Conservation (phyloP, 2,797 vertebrate species). For the Xenops minutus region DNA sequence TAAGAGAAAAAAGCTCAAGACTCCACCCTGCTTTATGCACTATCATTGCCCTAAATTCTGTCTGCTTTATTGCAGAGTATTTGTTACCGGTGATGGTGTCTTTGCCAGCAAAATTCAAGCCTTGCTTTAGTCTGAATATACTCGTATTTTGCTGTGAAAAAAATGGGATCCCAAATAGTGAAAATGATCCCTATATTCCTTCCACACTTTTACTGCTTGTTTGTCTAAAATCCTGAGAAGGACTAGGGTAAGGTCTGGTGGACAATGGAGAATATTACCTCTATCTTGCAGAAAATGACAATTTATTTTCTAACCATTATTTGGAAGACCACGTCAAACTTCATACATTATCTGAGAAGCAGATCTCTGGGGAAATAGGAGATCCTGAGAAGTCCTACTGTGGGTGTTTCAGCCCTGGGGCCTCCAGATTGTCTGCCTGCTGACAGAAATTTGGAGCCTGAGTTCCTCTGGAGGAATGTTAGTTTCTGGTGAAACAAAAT, state of each 20-base stretch:
- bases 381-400: background rate
- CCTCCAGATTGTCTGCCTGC: background rate
- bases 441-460: background rate
- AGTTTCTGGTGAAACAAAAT: background rate
- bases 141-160: background rate
- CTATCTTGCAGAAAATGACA: background rate
- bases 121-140: background rate
- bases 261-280: background rate
- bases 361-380: background rate
- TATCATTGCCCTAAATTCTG: background rate
- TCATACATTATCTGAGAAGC: background rate
- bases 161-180: background rate
- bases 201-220: background rate
- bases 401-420: background rate
- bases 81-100: background rate
- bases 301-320: background rate
- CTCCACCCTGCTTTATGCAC: background rate
- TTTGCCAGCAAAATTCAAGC: background rate
- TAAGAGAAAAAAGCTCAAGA: background rate
- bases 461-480: background rate
- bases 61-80: background rate
- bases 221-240: background rate
- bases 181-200: background rate
- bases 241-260: background rate
- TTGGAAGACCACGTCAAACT: background rate